Evolutionary conservation across 2,797 vertebrate genomes (phyloP), one percentile per base, ranked within the genome.

Genomic region (Halcyon smyrnensis): DNA sequence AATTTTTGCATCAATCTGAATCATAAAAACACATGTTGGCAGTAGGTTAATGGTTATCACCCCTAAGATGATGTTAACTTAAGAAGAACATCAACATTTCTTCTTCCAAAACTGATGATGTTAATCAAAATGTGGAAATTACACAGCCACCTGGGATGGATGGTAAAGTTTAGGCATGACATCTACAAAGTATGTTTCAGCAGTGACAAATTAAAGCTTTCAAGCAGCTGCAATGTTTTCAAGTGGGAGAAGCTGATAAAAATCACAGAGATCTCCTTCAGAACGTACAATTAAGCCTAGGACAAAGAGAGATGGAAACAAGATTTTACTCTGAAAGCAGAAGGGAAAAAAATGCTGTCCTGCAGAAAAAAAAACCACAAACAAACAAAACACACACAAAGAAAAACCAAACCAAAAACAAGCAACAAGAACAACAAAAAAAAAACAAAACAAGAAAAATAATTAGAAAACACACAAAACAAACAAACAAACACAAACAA

Each of bases 191-290:
- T 37, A 83, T 24, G 63, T 65, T 95, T 81, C 63, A 88, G 83
- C 37, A 93, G 37, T 87, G 78, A 77, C 34, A 89, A 89, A 79
- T 93, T 41, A 83, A 90, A 81, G 34, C 59, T 95, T 90, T 70
- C 50, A 84, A 89, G 39, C 32, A 90, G 67, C 56, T 90, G 69
- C 15, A 69, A 19, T 8, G 8, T 92, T 90, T 93, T 68, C 71
- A 85, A 60, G 41, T 36, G 21, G 53, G 12, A 82, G n/a, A 94
- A 87, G 30, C 12, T 87, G 68, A 76, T 57, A 87, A 93, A 90
- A 96, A 90, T 64, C 60, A 45, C 9, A 6, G 70, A 78, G 18
- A 80, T 67, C 39, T 94, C 50, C 46, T 79, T 77, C 39, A 80
- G 39, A 76, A 70, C 25, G 24, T 23, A 27, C 15, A 57, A 30